These are phyloP conservation scores for Cosmia pyralina DNA, from an alignment of 2,888 invertebrate genomes.

Conservation along the genomic window DNA sequence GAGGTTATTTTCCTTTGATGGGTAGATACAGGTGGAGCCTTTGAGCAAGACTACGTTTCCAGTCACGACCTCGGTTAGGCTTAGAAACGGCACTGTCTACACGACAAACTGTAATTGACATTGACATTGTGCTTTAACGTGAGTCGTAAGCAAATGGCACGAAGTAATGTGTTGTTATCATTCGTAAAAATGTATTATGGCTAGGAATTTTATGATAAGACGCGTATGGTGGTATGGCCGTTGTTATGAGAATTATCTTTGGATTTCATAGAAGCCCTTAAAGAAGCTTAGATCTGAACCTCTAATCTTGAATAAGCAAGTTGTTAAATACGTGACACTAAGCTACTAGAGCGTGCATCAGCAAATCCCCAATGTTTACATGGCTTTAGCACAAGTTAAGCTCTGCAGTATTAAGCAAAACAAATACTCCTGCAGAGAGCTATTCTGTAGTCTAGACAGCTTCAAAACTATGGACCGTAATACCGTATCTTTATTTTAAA, in stretches of 20 bases:
- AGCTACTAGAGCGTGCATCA: constrained; percentile 43
- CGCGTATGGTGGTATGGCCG: constrained; percentile 14
- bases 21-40: constrained; percentile 58
- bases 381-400: constrained; percentile 39
- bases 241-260: constrained; percentile 11
- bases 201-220: constrained; percentile 43
- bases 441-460: constrained; percentile 68
- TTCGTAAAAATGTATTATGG: constrained; percentile 46
- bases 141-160: constrained; percentile 57
- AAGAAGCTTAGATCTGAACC: constrained; percentile 8
- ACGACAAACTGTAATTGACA: constrained; percentile 73
- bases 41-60: constrained; percentile 67
- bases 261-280: background rate
- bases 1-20: constrained; percentile 53
- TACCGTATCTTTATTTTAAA: constrained; percentile 60
- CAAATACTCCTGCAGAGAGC: constrained; percentile 50
- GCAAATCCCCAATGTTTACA: constrained; percentile 40
- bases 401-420: constrained; percentile 56
- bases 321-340: constrained; percentile 51
- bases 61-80: constrained; percentile 70
- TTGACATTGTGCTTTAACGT: constrained; percentile 76
- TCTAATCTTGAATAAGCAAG: constrained; percentile 28
- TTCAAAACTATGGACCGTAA: constrained; percentile 59
- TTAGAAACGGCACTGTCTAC: constrained; percentile 69
- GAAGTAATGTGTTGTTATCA: constrained; percentile 53